Base-by-base conservation (phyloP, 2,113 vertebrate genomes). In the Vidua chalybeata region DNA sequence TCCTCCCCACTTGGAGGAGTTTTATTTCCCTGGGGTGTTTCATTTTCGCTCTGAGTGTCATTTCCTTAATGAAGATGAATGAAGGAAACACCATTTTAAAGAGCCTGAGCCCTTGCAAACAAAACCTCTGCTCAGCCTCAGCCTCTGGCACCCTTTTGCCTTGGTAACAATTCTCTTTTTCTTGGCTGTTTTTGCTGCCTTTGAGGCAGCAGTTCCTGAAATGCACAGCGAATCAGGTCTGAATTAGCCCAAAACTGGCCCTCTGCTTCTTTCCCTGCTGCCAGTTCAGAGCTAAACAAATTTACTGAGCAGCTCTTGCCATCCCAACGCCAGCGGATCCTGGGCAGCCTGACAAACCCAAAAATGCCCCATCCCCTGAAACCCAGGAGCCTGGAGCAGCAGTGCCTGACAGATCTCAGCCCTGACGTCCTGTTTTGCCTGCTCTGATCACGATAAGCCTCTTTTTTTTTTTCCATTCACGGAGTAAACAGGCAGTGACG, bases 1-100 rank as follows among this genome's bases (percentile, higher is more conserved):
- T 45, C 33, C 59, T 22, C 61, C 64, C 18, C 39, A 43, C 19
- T 1, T 43, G 43, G 64, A 67, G 64, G 37, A 9, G 0, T 51
- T 91, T 87, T 23, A 87, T 75, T 94, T 89, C 88, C 79, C 64
- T 55, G 27, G 39, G 56, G 48, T 54, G 71, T 82, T 94, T 68
- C 13, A 48, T 75, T 92, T 93, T 59, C 8, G 0, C 61, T 87
- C 61, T 10, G 2, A 66, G 5, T 91, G 81, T 62, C 74, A 28
- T 91, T 79, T 91, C 77, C 74, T 77, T 85, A 73, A 91, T 74
- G 87, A 91, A 89, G 93, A 79, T 74, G 86, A 91, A 91, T 35
- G 84, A 85, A 89, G 58, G 71, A 73, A 90, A 31, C 55, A n/a
- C 30, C 24, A 19, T 49, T 51, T 64, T 54, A 41, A 56, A 43